These are phyloP conservation scores for Zygothrica quintamaculata DNA, from an alignment of 2,888 invertebrate species.

Conservation along the genomic window DNA sequence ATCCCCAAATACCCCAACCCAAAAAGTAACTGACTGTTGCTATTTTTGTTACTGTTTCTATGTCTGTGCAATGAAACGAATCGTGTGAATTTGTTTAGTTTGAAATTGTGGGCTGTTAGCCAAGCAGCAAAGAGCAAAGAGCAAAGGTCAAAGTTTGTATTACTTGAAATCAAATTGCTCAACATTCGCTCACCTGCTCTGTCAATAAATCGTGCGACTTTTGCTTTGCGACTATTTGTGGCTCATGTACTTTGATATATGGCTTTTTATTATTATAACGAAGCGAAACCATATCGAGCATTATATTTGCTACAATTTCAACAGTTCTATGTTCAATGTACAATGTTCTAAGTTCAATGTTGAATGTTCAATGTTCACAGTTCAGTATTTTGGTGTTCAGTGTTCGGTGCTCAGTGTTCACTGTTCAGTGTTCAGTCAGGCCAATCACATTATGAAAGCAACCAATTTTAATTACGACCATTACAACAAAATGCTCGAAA, in stretches of 20 bases:
- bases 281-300: slow-evolving; percentile 24
- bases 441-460: slow-evolving; percentile 79
- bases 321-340: slow-evolving; percentile 5
- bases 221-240: slow-evolving; percentile 51
- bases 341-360: no score
- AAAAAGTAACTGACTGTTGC: neutral
- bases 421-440: slow-evolving; percentile 47
- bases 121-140: slow-evolving; percentile 55
- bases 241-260: slow-evolving; percentile 57
- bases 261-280: slow-evolving; percentile 57
- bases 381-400: slow-evolving; percentile 6
- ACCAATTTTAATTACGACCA: slow-evolving; percentile 77
- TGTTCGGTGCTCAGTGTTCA: slow-evolving; percentile 10
- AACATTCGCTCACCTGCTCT: slow-evolving; percentile 36
- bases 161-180: slow-evolving; percentile 27
- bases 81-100: slow-evolving; percentile 75
- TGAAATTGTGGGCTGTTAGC: slow-evolving; percentile 30
- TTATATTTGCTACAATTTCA: neutral
- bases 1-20: neutral
- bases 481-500: slow-evolving; percentile 60
- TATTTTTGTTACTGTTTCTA: neutral
- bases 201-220: slow-evolving; percentile 54
- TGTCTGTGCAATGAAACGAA: slow-evolving; percentile 35
- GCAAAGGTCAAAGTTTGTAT: slow-evolving; percentile 53
- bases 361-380: slow-evolving; percentile 11